Evolutionary conservation across 2,797 vertebrate species (phyloP).

Genomic region (Smutsia temminckii): DNA sequence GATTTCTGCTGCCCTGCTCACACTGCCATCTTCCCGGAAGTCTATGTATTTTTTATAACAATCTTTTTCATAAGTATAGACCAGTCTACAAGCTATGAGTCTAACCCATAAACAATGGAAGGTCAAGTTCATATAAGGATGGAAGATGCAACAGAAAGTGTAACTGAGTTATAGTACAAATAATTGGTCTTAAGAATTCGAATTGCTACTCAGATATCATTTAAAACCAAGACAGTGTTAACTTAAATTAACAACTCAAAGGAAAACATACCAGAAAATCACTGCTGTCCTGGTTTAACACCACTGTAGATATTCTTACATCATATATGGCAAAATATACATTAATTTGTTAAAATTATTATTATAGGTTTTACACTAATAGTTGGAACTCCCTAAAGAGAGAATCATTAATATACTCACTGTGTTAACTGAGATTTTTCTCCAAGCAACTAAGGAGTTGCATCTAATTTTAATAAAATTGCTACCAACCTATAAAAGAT

Average conservation of each 20-base stretch:
- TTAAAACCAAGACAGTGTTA: background rate
- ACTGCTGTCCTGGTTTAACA: background rate
- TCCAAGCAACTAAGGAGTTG: background rate
- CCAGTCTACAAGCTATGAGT: background rate
- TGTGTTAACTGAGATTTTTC: background rate
- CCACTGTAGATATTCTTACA: background rate
- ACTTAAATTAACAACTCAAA: background rate
- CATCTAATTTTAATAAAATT: background rate
- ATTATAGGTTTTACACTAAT: background rate
- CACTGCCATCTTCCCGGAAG: too few relatives aligned
- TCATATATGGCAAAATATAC: background rate
- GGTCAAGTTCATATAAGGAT: background rate
- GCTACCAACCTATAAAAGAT: background rate
- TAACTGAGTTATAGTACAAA: background rate
- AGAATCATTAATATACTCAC: background rate
- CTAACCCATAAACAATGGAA: background rate
- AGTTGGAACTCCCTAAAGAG: background rate
- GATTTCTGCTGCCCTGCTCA: too few relatives aligned
- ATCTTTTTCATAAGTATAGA: background rate
- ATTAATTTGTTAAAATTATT: background rate
- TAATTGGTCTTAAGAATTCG: background rate
- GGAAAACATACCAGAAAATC: background rate
- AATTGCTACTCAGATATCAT: background rate
- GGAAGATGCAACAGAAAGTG: background rate
- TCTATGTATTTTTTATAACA: background rate